Conservation (phyloP, 2,113 vertebrate species). For the Ploceus nigricollis region DNA sequence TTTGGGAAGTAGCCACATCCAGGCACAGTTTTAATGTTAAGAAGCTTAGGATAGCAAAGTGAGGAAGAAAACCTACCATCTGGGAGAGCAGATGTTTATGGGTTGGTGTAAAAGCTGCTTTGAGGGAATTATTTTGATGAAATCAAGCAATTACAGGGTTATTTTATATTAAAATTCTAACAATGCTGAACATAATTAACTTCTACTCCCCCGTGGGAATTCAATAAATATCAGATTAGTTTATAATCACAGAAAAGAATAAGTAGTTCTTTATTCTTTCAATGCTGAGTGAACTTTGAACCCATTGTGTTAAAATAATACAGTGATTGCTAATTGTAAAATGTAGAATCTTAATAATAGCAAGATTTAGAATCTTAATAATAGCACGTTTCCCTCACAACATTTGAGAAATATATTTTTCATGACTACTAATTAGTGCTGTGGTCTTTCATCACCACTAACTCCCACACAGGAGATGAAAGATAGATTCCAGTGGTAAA, state of each 20-base stretch:
- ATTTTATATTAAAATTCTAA: conserved; percentile 37
- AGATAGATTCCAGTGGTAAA: neutral
- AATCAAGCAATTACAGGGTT: conserved; percentile 31
- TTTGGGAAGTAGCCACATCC: neutral
- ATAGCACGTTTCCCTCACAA: neutral
- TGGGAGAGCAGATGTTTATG: conserved; percentile 59
- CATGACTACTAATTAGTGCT: neutral
- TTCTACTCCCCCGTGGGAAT: neutral
- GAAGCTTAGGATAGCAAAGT: conserved; percentile 20
- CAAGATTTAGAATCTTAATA: neutral
- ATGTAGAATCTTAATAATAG: neutral
- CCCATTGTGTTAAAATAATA: neutral
- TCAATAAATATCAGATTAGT: neutral
- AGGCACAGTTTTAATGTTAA: neutral
- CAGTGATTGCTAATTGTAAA: neutral
- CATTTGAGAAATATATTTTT: neutral
- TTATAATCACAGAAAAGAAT: neutral
- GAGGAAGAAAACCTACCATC: conserved; percentile 21
- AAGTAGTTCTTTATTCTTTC: neutral
- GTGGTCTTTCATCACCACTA: neutral
- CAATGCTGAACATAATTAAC: neutral
- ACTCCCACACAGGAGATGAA: neutral
- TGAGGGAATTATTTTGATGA: conserved; percentile 47
- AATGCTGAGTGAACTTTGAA: neutral
- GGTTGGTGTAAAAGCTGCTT: conserved; percentile 35